Conservation (phyloP, 2,888 invertebrate species). For the Pachliopta kotzebuea region DNA sequence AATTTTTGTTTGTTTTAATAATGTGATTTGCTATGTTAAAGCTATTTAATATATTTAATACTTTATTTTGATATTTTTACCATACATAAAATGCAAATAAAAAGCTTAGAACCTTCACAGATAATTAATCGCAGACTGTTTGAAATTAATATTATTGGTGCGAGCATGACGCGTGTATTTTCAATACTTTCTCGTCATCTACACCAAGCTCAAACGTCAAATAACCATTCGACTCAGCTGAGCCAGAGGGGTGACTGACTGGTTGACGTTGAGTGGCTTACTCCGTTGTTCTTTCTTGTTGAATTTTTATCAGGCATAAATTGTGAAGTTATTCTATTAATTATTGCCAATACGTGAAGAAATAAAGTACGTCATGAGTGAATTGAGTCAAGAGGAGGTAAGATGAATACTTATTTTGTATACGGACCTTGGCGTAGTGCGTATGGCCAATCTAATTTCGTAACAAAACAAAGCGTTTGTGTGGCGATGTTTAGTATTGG, state of each 20-base stretch:
- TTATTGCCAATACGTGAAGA: constrained; percentile 45
- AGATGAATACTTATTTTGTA: constrained; percentile 71
- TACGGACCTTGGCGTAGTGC: constrained; percentile 67
- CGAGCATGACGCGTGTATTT: constrained; percentile 78
- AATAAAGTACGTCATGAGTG: constrained; percentile 83
- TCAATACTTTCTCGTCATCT: constrained; percentile 76
- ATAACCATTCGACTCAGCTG: constrained; percentile 62
- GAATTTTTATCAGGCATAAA: constrained; percentile 52
- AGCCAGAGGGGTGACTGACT: constrained; percentile 73
- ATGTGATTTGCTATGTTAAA: neutral
- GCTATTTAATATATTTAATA: neutral
- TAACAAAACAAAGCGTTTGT: constrained; percentile 78
- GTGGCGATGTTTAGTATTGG: constrained; percentile 58
- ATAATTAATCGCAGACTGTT: constrained; percentile 14
- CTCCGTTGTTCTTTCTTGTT: constrained; percentile 57
- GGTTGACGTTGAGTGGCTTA: constrained; percentile 73
- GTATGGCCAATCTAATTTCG: constrained; percentile 77
- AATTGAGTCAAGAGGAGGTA: constrained; percentile 94
- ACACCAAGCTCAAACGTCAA: constrained; percentile 69
- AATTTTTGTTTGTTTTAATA: too few relatives aligned
- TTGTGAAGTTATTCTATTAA: constrained; percentile 51
- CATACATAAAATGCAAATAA: constrained; percentile 1
- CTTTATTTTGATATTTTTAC: constrained; percentile 12
- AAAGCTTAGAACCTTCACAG: constrained; percentile 10
- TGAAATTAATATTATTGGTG: constrained; percentile 32